These are phyloP conservation scores for Neotoxoptera formosana DNA, from an alignment of 1,140 invertebrate species.

Conservation along the genomic window DNA sequence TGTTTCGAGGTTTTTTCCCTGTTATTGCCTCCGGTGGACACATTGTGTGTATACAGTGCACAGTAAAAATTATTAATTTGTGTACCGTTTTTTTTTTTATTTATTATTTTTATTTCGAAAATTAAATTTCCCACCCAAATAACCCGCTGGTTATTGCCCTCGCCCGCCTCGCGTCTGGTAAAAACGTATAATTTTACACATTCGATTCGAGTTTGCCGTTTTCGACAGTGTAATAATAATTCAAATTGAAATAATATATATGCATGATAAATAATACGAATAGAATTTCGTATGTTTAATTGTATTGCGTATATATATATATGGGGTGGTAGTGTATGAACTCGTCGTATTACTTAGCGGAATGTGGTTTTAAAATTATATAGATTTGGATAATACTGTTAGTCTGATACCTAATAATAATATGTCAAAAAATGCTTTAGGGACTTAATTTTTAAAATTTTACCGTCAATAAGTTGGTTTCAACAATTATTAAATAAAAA, in stretches of 20 bases:
- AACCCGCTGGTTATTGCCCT: not conserved
- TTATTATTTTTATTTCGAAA: constrained; percentile 41
- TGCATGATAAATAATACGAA: not conserved
- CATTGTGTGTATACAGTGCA: not conserved
- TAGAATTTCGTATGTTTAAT: not conserved
- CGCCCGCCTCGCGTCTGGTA: not conserved
- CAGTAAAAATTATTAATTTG: constrained; percentile 52
- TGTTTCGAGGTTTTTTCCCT: constrained; percentile 40
- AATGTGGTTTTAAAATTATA: not conserved
- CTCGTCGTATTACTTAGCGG: not conserved
- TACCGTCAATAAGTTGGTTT: not conserved
- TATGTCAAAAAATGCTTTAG: not conserved
- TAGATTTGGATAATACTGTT: not conserved
- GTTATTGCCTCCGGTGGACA: constrained; percentile 45
- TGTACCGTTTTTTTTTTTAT: constrained; percentile 27
- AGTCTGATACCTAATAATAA: not conserved
- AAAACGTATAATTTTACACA: constrained; percentile 14
- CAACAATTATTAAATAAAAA: not conserved
- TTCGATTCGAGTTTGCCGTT: not conserved
- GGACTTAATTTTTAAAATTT: not conserved
- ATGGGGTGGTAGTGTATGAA: not conserved
- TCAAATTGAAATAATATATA: not conserved
- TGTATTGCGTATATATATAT: not conserved
- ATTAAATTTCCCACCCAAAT: constrained; percentile 49
- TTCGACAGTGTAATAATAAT: constrained; percentile 23